phyloP scores from a whole-genome alignment of 2,888 invertebrate species.

The Lagria hirta region DNA sequence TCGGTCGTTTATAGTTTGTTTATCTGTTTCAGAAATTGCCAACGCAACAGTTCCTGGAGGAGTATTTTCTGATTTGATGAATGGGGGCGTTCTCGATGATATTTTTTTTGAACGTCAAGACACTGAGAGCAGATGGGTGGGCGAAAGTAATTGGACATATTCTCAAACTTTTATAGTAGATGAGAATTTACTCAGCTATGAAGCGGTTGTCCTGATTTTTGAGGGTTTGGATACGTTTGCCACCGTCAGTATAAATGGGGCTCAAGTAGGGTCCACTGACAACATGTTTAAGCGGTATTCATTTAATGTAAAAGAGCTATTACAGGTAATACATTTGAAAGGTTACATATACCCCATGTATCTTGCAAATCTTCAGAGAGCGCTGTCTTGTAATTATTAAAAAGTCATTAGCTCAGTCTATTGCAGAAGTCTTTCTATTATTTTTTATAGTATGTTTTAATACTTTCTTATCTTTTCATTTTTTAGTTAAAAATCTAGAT shows the following conservation, averaged over 20 bases:
- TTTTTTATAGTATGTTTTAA: too few relatives aligned
- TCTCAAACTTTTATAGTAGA: too few relatives aligned
- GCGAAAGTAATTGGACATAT: conserved; percentile 77
- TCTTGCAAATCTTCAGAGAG: background rate
- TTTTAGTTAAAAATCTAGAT: too few relatives aligned
- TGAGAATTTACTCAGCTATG: too few relatives aligned
- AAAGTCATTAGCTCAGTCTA: too few relatives aligned
- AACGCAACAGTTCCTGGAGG: conserved; percentile 71
- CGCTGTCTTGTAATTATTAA: too few relatives aligned
- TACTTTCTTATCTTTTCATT: too few relatives aligned
- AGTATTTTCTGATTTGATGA: conserved; percentile 69
- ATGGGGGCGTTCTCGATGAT: conserved; percentile 59
- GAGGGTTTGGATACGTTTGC: background rate
- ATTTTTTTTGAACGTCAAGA: conserved; percentile 74
- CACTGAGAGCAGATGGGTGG: conserved; percentile 76
- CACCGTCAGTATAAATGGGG: background rate
- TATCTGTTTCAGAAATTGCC: too few relatives aligned
- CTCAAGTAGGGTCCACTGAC: background rate
- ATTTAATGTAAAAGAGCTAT: background rate
- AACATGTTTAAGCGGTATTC: background rate
- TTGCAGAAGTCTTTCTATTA: too few relatives aligned
- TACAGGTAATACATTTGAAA: background rate
- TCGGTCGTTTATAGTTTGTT: too few relatives aligned
- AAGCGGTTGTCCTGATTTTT: too few relatives aligned
- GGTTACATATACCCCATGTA: background rate